Evolutionary conservation across 2,888 invertebrate species (phyloP).

Genomic region (Odontocerum albicorne): DNA sequence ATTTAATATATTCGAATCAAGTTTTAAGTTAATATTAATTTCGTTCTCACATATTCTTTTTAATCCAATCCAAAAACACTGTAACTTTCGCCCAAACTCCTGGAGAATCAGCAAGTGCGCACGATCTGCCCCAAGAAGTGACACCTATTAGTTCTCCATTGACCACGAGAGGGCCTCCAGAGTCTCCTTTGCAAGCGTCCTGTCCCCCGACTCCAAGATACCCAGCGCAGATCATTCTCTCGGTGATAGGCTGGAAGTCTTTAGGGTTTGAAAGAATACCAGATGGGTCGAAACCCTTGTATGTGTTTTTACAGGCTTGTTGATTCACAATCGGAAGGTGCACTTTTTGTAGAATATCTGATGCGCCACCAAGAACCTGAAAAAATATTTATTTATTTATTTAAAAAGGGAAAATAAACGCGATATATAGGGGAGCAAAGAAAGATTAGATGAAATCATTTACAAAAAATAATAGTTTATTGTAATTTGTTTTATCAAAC

Average conservation of each 20-base stretch:
- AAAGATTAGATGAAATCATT: neutral
- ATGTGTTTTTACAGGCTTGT: conserved; percentile 46
- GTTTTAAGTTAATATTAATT: too few species aligned
- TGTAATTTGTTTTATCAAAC: too few species aligned
- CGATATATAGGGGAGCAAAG: too few species aligned
- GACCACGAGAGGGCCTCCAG: conserved; percentile 60
- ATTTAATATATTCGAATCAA: too few species aligned
- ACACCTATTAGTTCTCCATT: conserved; percentile 53
- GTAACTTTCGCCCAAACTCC: conserved; percentile 61
- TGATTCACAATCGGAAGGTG: conserved; percentile 49
- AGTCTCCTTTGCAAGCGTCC: conserved; percentile 60
- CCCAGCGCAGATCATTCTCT: conserved; percentile 53
- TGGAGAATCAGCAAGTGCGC: conserved; percentile 55
- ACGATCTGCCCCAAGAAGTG: conserved; percentile 62
- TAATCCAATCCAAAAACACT: conserved; percentile 47
- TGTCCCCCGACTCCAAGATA: conserved; percentile 44
- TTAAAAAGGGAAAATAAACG: too few species aligned
- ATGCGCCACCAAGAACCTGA: conserved; percentile 47
- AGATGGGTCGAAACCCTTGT: conserved; percentile 43
- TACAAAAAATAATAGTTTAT: too few species aligned
- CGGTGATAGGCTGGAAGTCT: too few species aligned
- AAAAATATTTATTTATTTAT: conserved; percentile 36
- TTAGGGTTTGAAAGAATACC: too few species aligned
- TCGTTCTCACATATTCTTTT: too few species aligned
- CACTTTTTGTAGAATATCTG: conserved; percentile 47